phyloP scores from a whole-genome alignment of 2,113 vertebrate species.

The Petrocephalus zakoni region DNA sequence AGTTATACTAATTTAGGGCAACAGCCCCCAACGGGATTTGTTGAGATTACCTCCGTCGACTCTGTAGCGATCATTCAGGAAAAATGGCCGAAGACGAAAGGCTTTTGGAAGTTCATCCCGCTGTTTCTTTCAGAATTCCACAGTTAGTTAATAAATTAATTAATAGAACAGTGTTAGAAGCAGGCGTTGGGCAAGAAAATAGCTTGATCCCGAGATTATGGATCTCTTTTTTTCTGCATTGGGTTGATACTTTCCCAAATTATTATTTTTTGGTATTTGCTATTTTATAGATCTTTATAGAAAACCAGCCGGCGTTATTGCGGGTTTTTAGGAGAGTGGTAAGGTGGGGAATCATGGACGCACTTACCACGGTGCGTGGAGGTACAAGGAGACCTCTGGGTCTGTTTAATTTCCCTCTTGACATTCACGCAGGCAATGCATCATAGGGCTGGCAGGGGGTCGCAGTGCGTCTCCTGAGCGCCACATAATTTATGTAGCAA shows the following conservation, averaged over 20 bases:
- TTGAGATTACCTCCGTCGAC: background rate
- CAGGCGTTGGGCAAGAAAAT: background rate
- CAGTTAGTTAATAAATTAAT: background rate
- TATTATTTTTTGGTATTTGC: background rate
- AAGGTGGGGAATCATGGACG: background rate
- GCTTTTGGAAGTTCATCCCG: background rate
- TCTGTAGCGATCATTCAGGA: background rate
- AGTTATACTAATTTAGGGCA: slow-evolving; percentile 12
- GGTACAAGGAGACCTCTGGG: background rate
- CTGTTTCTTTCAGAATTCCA: background rate
- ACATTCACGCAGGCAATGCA: slow-evolving; percentile 29
- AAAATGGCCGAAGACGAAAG: background rate
- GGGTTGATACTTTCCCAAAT: background rate
- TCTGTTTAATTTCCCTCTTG: slow-evolving; percentile 16
- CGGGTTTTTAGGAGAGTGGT: background rate
- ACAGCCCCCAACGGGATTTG: background rate
- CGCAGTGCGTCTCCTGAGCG: slow-evolving; percentile 27
- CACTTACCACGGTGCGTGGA: background rate
- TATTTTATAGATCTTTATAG: background rate
- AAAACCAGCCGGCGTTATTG: background rate
- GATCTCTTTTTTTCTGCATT: background rate
- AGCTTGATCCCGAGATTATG: background rate
- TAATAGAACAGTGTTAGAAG: background rate
- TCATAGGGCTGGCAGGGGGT: slow-evolving; percentile 25
- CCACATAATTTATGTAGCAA: slow-evolving; percentile 50